Conservation (phyloP, 2,888 invertebrate species). For the Ptychoptera albimana region DNA sequence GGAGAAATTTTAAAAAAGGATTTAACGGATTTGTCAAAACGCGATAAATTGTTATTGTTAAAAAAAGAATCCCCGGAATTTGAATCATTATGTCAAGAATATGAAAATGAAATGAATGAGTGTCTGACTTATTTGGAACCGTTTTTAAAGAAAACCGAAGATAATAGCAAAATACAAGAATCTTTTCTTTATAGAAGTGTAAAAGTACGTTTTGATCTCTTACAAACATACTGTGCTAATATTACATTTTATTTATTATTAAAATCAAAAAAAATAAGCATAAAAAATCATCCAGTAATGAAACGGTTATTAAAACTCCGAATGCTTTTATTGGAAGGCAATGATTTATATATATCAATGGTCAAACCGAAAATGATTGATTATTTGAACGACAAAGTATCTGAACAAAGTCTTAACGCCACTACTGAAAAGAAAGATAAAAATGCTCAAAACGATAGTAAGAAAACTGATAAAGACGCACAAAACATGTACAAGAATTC, state of each 20-base stretch:
- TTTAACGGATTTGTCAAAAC: conserved; percentile 53
- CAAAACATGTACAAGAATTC: conserved; percentile 23
- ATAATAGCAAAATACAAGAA: conserved; percentile 51
- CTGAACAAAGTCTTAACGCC: conserved; percentile 33
- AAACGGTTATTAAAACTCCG: conserved; percentile 69
- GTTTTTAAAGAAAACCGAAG: conserved; percentile 44
- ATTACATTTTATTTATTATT: conserved; percentile 72
- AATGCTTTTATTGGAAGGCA: conserved; percentile 57
- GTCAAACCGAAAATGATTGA: conserved; percentile 42
- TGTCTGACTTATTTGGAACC: conserved; percentile 50
- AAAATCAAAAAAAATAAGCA: conserved; percentile 54
- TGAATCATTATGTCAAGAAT: conserved; percentile 58
- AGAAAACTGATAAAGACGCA: conserved; percentile 8
- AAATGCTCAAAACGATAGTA: conserved; percentile 15
- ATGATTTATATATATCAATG: conserved; percentile 48
- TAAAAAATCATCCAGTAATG: conserved; percentile 78
- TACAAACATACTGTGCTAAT: conserved; percentile 71
- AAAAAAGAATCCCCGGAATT: conserved; percentile 83
- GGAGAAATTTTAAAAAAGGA: conserved; percentile 55
- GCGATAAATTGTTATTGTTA: conserved; percentile 60
- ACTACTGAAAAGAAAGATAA: conserved; percentile 33
- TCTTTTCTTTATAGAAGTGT: conserved; percentile 21
- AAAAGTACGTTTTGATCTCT: conserved; percentile 47
- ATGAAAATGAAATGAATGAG: conserved; percentile 51
- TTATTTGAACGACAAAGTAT: conserved; percentile 29